Evolutionary conservation across 2,888 invertebrate genomes (phyloP).

Genomic region (Spisula subtruncata): DNA sequence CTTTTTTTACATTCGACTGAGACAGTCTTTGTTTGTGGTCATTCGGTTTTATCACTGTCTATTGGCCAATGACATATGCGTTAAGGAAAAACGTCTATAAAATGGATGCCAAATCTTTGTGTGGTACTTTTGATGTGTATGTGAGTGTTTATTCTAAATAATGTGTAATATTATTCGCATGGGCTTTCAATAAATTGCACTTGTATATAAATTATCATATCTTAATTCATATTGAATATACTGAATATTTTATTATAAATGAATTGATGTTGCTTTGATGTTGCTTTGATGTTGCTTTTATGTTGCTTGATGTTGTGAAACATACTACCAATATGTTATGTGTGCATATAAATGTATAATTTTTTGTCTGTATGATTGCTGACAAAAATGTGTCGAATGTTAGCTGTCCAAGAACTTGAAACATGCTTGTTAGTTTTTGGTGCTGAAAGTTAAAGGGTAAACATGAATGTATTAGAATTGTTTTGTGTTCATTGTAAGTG

Average conservation of each 20-base stretch:
- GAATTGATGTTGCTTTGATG: not conserved
- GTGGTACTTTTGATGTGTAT: not conserved
- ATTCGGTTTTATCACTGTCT: too few species aligned
- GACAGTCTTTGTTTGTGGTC: too few species aligned
- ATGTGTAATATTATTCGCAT: not conserved
- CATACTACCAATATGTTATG: not conserved
- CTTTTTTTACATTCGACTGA: too few species aligned
- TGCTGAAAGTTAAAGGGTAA: too few species aligned
- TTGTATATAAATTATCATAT: conserved; percentile 9
- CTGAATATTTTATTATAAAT: not conserved
- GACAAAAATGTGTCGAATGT: too few species aligned
- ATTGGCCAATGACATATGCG: too few species aligned
- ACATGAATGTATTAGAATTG: too few species aligned
- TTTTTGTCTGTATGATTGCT: not conserved
- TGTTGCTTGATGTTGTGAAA: not conserved
- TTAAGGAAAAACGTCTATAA: too few species aligned
- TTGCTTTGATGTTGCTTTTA: not conserved
- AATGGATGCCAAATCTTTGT: too few species aligned
- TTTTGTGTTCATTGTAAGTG: too few species aligned
- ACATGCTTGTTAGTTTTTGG: too few species aligned
- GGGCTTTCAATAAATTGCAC: conserved; percentile 30
- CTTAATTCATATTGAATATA: not conserved
- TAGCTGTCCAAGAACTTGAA: too few species aligned
- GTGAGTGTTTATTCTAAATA: conserved; percentile 31
- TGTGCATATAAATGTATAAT: not conserved